Evolutionary conservation across 2,888 invertebrate genomes (phyloP).

Genomic region (Polydrusus pterygomalis): DNA sequence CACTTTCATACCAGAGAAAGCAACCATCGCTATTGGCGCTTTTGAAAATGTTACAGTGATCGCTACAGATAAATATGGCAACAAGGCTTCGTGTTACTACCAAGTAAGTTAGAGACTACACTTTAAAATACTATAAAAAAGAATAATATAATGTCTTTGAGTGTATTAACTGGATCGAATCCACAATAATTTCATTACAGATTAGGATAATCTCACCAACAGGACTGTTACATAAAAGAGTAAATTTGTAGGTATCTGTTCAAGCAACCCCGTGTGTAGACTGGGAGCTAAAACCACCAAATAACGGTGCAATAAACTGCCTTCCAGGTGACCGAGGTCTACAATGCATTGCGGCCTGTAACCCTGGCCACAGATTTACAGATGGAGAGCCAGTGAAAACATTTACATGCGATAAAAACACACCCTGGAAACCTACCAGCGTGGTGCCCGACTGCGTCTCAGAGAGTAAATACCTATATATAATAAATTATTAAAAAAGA

Average conservation of each 20-base stretch:
- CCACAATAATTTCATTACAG: background rate
- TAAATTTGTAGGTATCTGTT: slow-evolving; percentile 75
- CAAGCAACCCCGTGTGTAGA: slow-evolving; percentile 96
- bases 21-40: slow-evolving; percentile 88
- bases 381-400: slow-evolving; percentile 92
- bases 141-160: too few species aligned
- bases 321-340: slow-evolving; percentile 87
- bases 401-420: slow-evolving; percentile 87
- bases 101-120: slow-evolving; percentile 76
- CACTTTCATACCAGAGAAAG: slow-evolving; percentile 88
- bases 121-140: background rate
- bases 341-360: slow-evolving; percentile 93
- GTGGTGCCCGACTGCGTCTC: slow-evolving; percentile 97
- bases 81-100: slow-evolving; percentile 93
- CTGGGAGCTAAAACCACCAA: slow-evolving; percentile 93
- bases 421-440: slow-evolving; percentile 89
- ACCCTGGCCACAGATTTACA: slow-evolving; percentile 91
- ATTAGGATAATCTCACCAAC: background rate
- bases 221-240: background rate
- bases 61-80: slow-evolving; percentile 90
- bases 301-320: slow-evolving; percentile 92
- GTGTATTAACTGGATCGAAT: background rate
- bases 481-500: background rate
- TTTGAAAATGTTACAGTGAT: slow-evolving; percentile 95
- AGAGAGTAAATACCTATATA: slow-evolving; percentile 77